A percentile compares a stretch with the other conserved stretches of the same genome.
phyloP scores from a whole-genome alignment of 2,888 invertebrate species.

The Trisateles emortualis region DNA sequence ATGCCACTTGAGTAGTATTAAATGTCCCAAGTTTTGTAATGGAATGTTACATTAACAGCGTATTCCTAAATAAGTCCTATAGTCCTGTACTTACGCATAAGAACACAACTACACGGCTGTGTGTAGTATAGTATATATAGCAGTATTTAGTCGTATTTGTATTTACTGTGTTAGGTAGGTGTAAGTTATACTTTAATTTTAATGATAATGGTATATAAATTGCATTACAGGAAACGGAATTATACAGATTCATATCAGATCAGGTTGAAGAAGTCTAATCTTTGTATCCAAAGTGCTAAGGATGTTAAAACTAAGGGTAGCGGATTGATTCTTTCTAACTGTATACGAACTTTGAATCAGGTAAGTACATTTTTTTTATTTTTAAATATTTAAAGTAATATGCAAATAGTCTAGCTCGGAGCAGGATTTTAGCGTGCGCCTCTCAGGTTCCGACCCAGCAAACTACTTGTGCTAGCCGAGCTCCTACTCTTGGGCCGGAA shows the following conservation, averaged over 20 bases:
- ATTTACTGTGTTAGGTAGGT: background rate
- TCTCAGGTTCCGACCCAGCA: too few relatives aligned
- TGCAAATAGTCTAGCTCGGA: too few relatives aligned
- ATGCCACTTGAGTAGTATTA: too few relatives aligned
- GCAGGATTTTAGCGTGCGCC: too few relatives aligned
- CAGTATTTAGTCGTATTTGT: background rate
- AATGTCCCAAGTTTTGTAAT: too few relatives aligned
- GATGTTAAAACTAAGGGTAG: conserved; percentile 93
- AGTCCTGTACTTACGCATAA: too few relatives aligned
- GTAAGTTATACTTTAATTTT: background rate
- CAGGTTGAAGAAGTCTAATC: conserved; percentile 89
- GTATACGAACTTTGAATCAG: conserved; percentile 91
- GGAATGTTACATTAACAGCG: too few relatives aligned
- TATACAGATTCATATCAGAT: conserved; percentile 92
- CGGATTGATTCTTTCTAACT: conserved; percentile 90
- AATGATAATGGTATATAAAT: background rate
- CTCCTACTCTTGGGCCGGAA: too few relatives aligned
- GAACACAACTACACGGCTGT: too few relatives aligned
- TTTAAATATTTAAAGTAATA: background rate
- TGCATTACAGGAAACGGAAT: conserved; percentile 88
- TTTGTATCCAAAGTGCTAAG: conserved; percentile 93
- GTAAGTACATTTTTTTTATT: conserved; percentile 65
- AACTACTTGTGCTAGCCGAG: too few relatives aligned
- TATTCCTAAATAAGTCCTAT: too few relatives aligned
- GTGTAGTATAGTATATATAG: too few relatives aligned